Conservation (phyloP, 1,140 invertebrate species). For the Penaeus japonicus region DNA sequence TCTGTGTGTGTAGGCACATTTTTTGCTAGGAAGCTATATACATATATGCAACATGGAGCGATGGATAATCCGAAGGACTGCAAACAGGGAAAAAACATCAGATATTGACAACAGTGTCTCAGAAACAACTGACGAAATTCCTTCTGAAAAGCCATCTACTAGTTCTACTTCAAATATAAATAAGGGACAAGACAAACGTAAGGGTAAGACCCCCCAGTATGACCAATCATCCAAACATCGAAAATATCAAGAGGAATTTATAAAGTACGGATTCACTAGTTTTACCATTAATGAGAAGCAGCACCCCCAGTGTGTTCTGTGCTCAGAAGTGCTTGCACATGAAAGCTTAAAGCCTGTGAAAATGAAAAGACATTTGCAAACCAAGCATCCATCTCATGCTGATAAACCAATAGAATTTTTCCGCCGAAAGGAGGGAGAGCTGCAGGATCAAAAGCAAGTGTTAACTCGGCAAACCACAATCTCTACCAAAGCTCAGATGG, state of each 20-base stretch:
- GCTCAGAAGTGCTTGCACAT: constrained; percentile 52
- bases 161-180: background rate
- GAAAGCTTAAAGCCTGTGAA: constrained; percentile 58
- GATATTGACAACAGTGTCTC: constrained; percentile 25
- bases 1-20: too few species aligned
- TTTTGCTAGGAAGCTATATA: too few species aligned
- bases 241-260: constrained; percentile 36
- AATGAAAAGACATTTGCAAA: constrained; percentile 58
- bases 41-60: constrained; percentile 29
- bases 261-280: constrained; percentile 41
- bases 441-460: constrained; percentile 39
- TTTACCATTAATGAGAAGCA: constrained; percentile 7
- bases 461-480: constrained; percentile 50
- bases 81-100: constrained; percentile 16
- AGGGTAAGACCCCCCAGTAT: constrained; percentile 22
- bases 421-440: constrained; percentile 55
- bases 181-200: constrained; percentile 1
- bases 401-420: constrained; percentile 29
- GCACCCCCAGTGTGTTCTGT: constrained; percentile 33
- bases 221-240: constrained; percentile 23
- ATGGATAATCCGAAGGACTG: constrained; percentile 21
- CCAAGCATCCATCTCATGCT: constrained; percentile 50
- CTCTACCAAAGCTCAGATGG: constrained; percentile 37
- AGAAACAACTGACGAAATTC: constrained; percentile 25
- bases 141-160: constrained; percentile 19